Conservation (phyloP, 1,140 invertebrate species). For the Trichomalopsis sarcophagae region DNA sequence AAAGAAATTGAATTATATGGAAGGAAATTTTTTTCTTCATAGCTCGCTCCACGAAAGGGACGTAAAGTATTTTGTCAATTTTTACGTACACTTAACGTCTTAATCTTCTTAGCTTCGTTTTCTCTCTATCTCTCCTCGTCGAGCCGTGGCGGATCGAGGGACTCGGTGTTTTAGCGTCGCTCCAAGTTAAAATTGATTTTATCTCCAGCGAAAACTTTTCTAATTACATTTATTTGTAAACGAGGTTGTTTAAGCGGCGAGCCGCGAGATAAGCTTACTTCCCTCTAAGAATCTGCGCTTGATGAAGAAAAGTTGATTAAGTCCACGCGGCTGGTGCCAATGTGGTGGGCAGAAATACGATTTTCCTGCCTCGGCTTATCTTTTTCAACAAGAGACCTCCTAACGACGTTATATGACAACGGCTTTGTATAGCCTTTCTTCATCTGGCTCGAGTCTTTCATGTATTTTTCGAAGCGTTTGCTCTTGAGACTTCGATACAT, state of each 20-base stretch:
- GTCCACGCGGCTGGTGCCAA: background rate
- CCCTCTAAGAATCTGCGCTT: slow-evolving; percentile 20
- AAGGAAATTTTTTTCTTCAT: background rate
- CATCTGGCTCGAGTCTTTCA: no score
- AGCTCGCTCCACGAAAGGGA: background rate
- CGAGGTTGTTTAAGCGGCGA: slow-evolving; percentile 29
- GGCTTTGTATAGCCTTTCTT: no score
- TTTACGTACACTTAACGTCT: slow-evolving; percentile 49
- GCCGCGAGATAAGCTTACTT: slow-evolving; percentile 43
- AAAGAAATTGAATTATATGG: slow-evolving; percentile 52
- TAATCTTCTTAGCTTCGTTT: slow-evolving; percentile 35
- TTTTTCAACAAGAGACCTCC: background rate
- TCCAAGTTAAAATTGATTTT: slow-evolving; percentile 48
- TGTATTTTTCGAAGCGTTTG: no score
- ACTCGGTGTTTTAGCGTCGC: slow-evolving; percentile 19
- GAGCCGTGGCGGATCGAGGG: background rate
- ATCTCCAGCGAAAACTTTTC: slow-evolving; percentile 37
- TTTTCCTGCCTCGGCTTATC: background rate
- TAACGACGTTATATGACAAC: background rate
- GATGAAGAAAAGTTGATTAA: slow-evolving; percentile 34
- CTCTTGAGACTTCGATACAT: no score
- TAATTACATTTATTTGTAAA: slow-evolving; percentile 46
- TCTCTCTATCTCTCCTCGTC: background rate
- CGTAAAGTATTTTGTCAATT: slow-evolving; percentile 10
- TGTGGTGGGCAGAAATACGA: background rate